These are phyloP conservation scores for Selene dorsalis DNA, from an alignment of 2,797 vertebrate species.

Conservation along the genomic window DNA sequence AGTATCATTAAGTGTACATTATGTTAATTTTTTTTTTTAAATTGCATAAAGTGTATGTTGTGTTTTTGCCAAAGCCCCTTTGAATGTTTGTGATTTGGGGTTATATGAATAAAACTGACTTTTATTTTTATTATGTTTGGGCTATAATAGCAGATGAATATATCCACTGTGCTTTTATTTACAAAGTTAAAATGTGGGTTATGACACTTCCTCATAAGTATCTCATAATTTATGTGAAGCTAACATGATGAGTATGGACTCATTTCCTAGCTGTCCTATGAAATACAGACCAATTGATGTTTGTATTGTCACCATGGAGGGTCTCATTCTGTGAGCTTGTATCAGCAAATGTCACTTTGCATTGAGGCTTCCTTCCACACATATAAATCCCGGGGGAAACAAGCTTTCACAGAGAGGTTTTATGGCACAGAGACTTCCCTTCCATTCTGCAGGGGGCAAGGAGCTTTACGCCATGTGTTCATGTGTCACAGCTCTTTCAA, in stretches of 20 bases:
- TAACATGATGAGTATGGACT: not conserved
- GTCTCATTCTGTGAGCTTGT: slow-evolving; percentile 64
- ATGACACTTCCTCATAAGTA: not conserved
- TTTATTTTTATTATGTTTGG: not conserved
- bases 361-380: slow-evolving; percentile 72
- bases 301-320: slow-evolving; percentile 52
- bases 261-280: slow-evolving; percentile 19
- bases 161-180: not conserved
- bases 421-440: slow-evolving; percentile 84
- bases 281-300: slow-evolving; percentile 54
- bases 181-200: not conserved
- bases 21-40: not conserved
- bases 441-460: slow-evolving; percentile 84
- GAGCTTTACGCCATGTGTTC: slow-evolving; percentile 72
- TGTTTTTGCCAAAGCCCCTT: not conserved
- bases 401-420: slow-evolving; percentile 81
- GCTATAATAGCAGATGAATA: not conserved
- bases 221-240: not conserved
- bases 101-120: not conserved
- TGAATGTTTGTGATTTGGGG: not conserved
- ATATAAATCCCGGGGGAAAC: slow-evolving; percentile 84
- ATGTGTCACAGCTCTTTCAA: slow-evolving; percentile 82
- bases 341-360: slow-evolving; percentile 81
- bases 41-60: not conserved
- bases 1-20: too few species aligned